phyloP scores from a whole-genome alignment of 2,113 vertebrate species.

The Epinephelus moara region DNA sequence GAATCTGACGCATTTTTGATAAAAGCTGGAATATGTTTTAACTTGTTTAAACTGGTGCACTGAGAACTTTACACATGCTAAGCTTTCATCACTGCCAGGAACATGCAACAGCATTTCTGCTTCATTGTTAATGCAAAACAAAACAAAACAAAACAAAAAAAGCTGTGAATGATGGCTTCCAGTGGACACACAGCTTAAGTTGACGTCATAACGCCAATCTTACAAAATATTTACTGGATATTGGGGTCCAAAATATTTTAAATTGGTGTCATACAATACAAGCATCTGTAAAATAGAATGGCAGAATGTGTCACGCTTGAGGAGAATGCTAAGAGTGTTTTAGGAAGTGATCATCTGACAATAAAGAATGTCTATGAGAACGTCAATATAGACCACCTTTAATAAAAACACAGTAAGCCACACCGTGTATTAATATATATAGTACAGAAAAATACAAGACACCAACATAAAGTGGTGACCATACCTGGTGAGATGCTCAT shows the following conservation, averaged over 20 bases:
- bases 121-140: conserved; percentile 10
- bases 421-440: conserved; percentile 2
- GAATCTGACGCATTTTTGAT: conserved; percentile 4
- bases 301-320: conserved; percentile 76
- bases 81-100: conserved; percentile 31
- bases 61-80: conserved; percentile 28
- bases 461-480: not conserved
- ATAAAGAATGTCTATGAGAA: conserved; percentile 6
- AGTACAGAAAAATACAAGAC: not conserved
- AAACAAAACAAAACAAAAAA: conserved; percentile 4
- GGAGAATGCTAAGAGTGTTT: conserved; percentile 70
- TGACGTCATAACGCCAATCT: conserved; percentile 55
- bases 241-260: conserved; percentile 65
- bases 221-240: conserved; percentile 60
- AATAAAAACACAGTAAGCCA: conserved; percentile 2
- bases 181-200: conserved; percentile 66
- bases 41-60: not conserved
- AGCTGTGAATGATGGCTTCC: conserved; percentile 37
- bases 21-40: not conserved
- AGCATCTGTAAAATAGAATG: conserved; percentile 67
- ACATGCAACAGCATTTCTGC: conserved; percentile 38
- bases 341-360: conserved; percentile 4
- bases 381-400: not conserved
- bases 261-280: conserved; percentile 53
- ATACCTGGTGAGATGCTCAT: not conserved